phyloP scores from a whole-genome alignment of 1,140 invertebrate genomes.

The Dryas iulia region DNA sequence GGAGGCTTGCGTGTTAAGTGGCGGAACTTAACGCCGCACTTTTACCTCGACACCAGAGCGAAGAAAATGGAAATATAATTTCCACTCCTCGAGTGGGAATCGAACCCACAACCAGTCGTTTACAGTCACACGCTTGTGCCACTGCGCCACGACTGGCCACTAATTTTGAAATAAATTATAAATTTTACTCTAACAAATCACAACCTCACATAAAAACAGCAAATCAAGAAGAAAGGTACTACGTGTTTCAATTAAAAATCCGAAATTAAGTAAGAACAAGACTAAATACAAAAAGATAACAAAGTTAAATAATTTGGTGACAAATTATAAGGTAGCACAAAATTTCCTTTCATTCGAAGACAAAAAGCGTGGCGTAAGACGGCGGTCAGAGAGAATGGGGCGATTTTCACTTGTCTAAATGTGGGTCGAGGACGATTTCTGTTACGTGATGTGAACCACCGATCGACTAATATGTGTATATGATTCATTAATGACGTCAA shows the following conservation, averaged over 20 bases:
- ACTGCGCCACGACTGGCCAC: too few species aligned
- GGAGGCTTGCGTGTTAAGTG: too few species aligned
- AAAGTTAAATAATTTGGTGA: background rate
- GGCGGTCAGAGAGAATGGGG: conserved; percentile 41
- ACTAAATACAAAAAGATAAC: background rate
- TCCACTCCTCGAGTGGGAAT: too few species aligned
- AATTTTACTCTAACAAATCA: background rate
- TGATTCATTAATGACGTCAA: conserved; percentile 23
- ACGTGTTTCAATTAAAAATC: background rate
- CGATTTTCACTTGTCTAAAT: conserved; percentile 62
- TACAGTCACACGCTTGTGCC: too few species aligned
- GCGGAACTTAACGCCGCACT: too few species aligned
- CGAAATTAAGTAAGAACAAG: background rate
- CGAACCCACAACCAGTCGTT: too few species aligned
- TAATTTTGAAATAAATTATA: background rate
- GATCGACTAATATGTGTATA: conserved; percentile 16
- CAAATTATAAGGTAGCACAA: background rate
- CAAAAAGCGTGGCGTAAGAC: conserved; percentile 30
- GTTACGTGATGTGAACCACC: conserved; percentile 52
- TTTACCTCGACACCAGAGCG: too few species aligned
- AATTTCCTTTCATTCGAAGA: conserved; percentile 1
- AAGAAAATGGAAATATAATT: too few species aligned
- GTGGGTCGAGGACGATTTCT: conserved; percentile 62
- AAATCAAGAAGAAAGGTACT: background rate
- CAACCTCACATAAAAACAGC: too few species aligned